Base-by-base conservation (phyloP, 2,888 invertebrate genomes). In the Oegoconia quadripuncta region DNA sequence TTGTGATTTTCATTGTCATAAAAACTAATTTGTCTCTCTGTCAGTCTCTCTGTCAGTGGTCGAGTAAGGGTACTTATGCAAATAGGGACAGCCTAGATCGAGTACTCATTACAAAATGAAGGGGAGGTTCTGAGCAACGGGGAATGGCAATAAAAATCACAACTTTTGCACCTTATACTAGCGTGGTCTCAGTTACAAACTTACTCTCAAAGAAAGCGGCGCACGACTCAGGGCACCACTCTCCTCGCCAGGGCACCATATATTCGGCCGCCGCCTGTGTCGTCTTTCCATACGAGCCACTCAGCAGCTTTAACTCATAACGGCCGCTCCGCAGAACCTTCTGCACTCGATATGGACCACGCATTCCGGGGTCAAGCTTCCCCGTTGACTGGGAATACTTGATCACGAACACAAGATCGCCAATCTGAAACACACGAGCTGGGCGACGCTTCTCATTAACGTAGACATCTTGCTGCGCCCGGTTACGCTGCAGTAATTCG, bases 191-290 rank as follows among this genome's bases (percentile, higher is more conserved):
- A n/a, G n/a, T n/a, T n/a, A n/a, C n/a, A n/a, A n/a, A n/a, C n/a
- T n/a, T n/a, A 39, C 34, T 4, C 17, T 27, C 35, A 25, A 45
- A 39, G 28, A 44, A 43, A 5, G 41, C 30, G 3, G 39, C 35
- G 11, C 46, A 46, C 0, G 22, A 26, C 9, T 40, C n/a, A n/a
- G n/a, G n/a, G n/a, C n/a, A n/a, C n/a, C n/a, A n/a, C n/a, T n/a
- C n/a, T n/a, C n/a, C n/a, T 42, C 33, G 31, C 52, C 47, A 49
- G 0, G 35, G 38, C 12, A 48, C 44, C 48, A 54, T 48, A 25
- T 41, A 39, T 18, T 50, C 32, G 0, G 46, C 50, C 0, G 50
- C 47, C 1, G 52, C 46, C 22, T 52, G 45, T 1, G 50, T 50
- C 0, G 37, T 38, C 14, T 52, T 50, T 0, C 49, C 48, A 30